Evolutionary conservation across 2,888 invertebrate genomes (phyloP), one percentile per base, ranked within the genome.

Genomic region (Sinelater perroti): DNA sequence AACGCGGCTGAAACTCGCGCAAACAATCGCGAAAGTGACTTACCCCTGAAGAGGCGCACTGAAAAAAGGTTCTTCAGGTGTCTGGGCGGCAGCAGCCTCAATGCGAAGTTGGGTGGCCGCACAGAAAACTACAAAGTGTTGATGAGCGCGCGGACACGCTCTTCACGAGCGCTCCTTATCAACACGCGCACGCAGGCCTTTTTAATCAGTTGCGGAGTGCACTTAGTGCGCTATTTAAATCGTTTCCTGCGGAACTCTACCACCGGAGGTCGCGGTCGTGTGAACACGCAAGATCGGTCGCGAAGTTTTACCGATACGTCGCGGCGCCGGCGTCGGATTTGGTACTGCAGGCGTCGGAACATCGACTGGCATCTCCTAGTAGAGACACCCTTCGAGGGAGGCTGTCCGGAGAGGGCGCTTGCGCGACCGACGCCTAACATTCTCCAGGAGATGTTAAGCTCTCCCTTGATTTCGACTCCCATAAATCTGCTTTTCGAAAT

Each of bases 381-480:
- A 62, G 62, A 64, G 64, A 59, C 64, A 65, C 67, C 65, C 67
- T 70, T 69, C 62, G 55, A 65, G 60, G 70, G 70, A 70, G 64
- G 70, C 68, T 70, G 68, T 61, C 64, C 56, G 61, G 60, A 60
- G 51, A 51, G 55, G 57, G 67, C 70, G 71, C 70, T 61, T 64
- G 69, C 69, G 71, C 70, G 69, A 68, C 67, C 67, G 64, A 69
- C 70, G 68, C 67, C 71, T 70, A 68, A 66, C 64, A 55, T 62
- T 60, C 64, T 64, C 58, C 66, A 69, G 66, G 64, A 66, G 64
- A 62, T 57, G 50, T 61, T 63, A 61, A 63, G 62, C 66, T 38
- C 50, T 50, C 36, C n/a, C n/a, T 24, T 31, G 38, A 14, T 28
- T 50, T 14, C 40, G 30, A 18, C 50, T 30, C 38, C 38, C 50